Evolutionary conservation across 2,113 vertebrate species (phyloP), one percentile per base, ranked within the genome.

Genomic region (Rhinogobius similis): DNA sequence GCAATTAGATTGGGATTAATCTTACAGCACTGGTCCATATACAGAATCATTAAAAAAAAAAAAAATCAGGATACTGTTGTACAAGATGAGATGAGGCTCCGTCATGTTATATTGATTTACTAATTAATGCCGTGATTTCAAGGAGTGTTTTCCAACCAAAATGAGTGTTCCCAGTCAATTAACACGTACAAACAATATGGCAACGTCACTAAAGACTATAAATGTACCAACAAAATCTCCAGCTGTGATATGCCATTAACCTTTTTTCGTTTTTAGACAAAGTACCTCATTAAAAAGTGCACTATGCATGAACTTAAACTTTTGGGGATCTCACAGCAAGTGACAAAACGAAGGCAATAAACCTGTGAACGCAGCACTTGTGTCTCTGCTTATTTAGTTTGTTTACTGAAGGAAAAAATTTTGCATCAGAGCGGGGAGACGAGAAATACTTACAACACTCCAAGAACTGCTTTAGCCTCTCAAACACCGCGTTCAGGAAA

Each of bases 401-500:
- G 41, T 78, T 78, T 75, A 58, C 56, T n/a, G 66, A 32, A 71
- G 59, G 36, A 23, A 24, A 32, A 69, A 62, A 41, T 9, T 11
- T 41, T 2, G 38, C 58, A 77, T 76, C 68, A 76, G 64, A 72
- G 69, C 61, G 76, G 70, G 70, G 39, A 82, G 48, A 80, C 36
- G 39, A 67, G 77, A 29, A 67, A 77, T 83, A 98, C 97, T 98
- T 91, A 99, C 97, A 95, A 79, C 96, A 98, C 78, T 97, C 95
- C 83, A 99, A 87, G 91, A 98, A 99, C 79, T 98, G 97, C 85
- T 94, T 95, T 48, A 98, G 87, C 27, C 96, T 94, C 77, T 96
- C 96, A 93, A 99, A 99, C 64, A 96, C 90, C 0, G 95, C 93
- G 87, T 96, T 93, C 76, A 99, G 93, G 91, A 99, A 99, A 52